A percentile compares a stretch with the other conserved stretches of the same genome.
Evolutionary conservation across 2,113 vertebrate species (phyloP).

Genomic region (Vulpes vulpes): DNA sequence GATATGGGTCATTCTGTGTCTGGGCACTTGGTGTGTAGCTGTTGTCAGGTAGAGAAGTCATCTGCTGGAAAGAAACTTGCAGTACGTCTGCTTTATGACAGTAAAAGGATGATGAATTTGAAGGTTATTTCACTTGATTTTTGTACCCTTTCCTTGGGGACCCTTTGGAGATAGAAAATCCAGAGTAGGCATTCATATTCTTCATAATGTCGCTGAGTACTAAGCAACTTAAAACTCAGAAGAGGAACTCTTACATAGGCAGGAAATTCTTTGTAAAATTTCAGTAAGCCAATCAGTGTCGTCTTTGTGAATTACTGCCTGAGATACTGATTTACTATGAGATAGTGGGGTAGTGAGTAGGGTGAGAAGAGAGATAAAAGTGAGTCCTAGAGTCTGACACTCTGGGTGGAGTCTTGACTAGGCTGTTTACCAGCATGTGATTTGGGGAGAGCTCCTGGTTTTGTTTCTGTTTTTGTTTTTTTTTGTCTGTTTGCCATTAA

Average conservation of each 20-base stretch:
- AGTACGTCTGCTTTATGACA: background rate
- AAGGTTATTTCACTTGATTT: background rate
- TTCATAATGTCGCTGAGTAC: background rate
- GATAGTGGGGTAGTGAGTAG: background rate
- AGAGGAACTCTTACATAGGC: background rate
- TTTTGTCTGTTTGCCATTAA: background rate
- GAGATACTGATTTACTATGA: too few relatives aligned
- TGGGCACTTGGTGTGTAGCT: background rate
- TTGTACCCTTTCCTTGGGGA: background rate
- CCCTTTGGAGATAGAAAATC: background rate
- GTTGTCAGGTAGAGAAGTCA: background rate
- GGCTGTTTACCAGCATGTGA: background rate
- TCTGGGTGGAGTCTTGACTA: background rate
- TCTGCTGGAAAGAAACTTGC: constrained; percentile 42
- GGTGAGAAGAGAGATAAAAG: background rate
- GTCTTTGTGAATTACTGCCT: background rate
- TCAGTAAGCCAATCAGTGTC: background rate
- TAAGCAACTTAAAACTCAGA: background rate
- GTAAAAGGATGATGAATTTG: background rate
- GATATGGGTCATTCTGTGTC: background rate
- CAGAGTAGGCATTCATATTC: background rate
- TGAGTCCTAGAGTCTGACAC: background rate
- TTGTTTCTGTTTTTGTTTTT: too few relatives aligned
- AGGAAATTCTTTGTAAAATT: background rate
- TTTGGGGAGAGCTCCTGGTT: background rate